Evolutionary conservation across 2,888 invertebrate species (phyloP).

Genomic region (Catocala fraxini): DNA sequence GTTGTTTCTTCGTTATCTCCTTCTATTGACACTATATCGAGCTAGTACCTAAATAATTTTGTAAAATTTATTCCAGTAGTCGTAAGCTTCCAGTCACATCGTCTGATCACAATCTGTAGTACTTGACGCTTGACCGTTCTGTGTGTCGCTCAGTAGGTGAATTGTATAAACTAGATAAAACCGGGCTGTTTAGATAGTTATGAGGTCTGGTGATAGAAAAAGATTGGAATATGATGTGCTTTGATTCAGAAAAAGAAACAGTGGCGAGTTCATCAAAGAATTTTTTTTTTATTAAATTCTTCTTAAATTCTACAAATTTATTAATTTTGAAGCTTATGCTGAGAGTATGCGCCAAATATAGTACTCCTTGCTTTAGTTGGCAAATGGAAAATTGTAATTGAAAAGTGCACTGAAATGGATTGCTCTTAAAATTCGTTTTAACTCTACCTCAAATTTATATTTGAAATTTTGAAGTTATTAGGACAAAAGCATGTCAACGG

Average conservation of each 20-base stretch:
- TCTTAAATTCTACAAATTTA: too few relatives aligned
- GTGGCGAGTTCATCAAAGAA: not conserved
- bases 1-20: not conserved
- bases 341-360: too few relatives aligned
- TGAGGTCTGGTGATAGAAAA: not conserved
- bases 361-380: too few relatives aligned
- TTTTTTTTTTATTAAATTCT: too few relatives aligned
- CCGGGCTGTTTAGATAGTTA: slow-evolving; percentile 31
- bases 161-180: slow-evolving; percentile 44
- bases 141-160: slow-evolving; percentile 52
- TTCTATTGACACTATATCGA: slow-evolving; percentile 5
- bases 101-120: slow-evolving; percentile 38
- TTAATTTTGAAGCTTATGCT: too few relatives aligned
- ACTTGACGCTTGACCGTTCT: slow-evolving; percentile 31
- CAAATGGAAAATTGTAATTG: too few relatives aligned
- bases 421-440: too few relatives aligned
- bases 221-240: not conserved
- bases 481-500: too few relatives aligned
- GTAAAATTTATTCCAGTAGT: slow-evolving; percentile 47
- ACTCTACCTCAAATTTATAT: too few relatives aligned
- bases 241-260: too few relatives aligned
- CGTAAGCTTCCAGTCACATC: slow-evolving; percentile 51
- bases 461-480: too few relatives aligned
- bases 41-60: slow-evolving; percentile 35
- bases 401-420: too few relatives aligned